These are phyloP conservation scores for Hylaea fasciaria DNA, from an alignment of 2,888 invertebrate species.

Conservation along the genomic window DNA sequence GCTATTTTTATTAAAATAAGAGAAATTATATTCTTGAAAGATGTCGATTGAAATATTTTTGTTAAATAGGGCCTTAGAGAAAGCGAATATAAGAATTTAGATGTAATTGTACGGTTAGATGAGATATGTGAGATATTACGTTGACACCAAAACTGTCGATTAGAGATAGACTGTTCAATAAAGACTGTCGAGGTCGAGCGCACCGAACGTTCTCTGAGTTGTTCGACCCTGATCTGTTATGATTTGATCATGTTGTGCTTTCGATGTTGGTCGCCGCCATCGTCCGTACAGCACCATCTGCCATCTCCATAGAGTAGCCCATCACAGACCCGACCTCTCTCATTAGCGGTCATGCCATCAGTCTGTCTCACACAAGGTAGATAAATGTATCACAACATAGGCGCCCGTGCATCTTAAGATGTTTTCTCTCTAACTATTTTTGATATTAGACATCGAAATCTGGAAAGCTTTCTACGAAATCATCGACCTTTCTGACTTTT, in stretches of 20 bases:
- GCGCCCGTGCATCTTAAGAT: slow-evolving; percentile 77
- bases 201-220: slow-evolving; percentile 76
- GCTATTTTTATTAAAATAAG: slow-evolving; percentile 81
- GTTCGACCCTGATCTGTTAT: slow-evolving; percentile 67
- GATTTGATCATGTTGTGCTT: slow-evolving; percentile 80
- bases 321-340: slow-evolving; percentile 75
- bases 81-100: slow-evolving; percentile 75
- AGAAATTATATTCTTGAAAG: slow-evolving; percentile 80
- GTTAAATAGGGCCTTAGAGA: slow-evolving; percentile 81
- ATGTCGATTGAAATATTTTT: slow-evolving; percentile 80
- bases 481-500: slow-evolving; percentile 62
- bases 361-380: slow-evolving; percentile 78
- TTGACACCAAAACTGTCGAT: slow-evolving; percentile 72
- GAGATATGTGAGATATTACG: slow-evolving; percentile 72
- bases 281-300: slow-evolving; percentile 72
- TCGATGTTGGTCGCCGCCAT: slow-evolving; percentile 80
- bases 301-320: slow-evolving; percentile 67
- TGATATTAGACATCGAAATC: slow-evolving; percentile 57
- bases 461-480: slow-evolving; percentile 79
- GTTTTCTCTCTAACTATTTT: slow-evolving; percentile 64
- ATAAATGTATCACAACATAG: slow-evolving; percentile 85
- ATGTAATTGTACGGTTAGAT: slow-evolving; percentile 76
- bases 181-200: slow-evolving; percentile 81
- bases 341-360: slow-evolving; percentile 80
- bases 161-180: slow-evolving; percentile 77